A percentile compares a stretch with the other conserved stretches of the same genome.
Conservation (phyloP, 92 coral and sea anemone species). For the Phymanthus crucifer region DNA sequence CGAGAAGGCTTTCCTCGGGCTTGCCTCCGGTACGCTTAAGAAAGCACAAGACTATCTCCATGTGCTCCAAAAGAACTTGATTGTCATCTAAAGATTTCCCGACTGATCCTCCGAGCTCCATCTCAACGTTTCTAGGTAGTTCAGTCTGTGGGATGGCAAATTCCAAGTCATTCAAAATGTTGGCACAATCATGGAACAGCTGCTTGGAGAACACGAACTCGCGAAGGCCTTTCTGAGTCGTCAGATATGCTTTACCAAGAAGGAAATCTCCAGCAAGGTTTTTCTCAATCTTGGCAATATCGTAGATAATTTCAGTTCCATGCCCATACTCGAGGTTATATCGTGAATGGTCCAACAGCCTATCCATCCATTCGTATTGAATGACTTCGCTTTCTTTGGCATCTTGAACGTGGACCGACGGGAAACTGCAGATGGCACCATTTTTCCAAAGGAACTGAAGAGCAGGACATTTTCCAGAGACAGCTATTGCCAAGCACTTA, state of each 20-base stretch:
- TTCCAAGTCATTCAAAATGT: conserved; percentile 74
- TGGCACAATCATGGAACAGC: conserved; percentile 87
- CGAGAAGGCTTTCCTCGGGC: conserved; percentile 63
- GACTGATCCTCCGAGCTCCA: conserved; percentile 53
- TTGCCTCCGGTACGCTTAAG: conserved; percentile 72
- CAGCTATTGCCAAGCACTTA: conserved; percentile 68
- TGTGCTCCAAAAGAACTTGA: conserved; percentile 76
- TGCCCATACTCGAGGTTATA: conserved; percentile 80
- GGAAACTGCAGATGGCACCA: conserved; percentile 45
- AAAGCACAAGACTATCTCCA: conserved; percentile 89
- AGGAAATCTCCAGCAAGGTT: conserved; percentile 73
- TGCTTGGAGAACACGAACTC: conserved; percentile 87
- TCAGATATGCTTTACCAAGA: conserved; percentile 76
- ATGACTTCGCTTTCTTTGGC: conserved; percentile 84
- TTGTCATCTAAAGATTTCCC: conserved; percentile 63
- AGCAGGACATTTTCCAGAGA: conserved; percentile 68
- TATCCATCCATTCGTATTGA: conserved; percentile 83
- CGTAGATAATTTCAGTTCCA: conserved; percentile 77
- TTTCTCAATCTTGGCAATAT: conserved; percentile 79
- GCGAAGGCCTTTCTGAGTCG: conserved; percentile 53
- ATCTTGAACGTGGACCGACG: conserved; percentile 76
- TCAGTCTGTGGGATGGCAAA: conserved; percentile 69
- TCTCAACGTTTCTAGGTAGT: conserved; percentile 63
- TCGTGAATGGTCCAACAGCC: conserved; percentile 75
- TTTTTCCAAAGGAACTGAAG: conserved; percentile 64